Evolutionary conservation across 2,797 vertebrate genomes (phyloP), one percentile per base, ranked within the genome.

Genomic region (Schizothorax lantsangensis): DNA sequence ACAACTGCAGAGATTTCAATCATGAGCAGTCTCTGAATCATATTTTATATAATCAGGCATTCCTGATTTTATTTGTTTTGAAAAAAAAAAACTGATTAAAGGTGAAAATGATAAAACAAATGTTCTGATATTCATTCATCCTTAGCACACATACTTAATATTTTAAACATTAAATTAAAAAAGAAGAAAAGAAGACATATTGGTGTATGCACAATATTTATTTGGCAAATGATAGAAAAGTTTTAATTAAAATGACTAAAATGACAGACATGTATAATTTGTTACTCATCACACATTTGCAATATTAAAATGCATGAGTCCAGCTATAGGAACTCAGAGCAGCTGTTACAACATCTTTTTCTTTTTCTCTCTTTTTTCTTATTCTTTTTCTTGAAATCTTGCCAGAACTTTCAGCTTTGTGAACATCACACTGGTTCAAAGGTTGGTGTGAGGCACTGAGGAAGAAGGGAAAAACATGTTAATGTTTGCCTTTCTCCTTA

Each of bases 261-360:
- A 62, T 59, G 23, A 59, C 23, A n/a, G 4, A 5, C 78, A 19
- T 49, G 30, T 84, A 23, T 38, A 47, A 62, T 43, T 14, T 79
- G 38, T 33, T 69, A 66, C 26, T 40, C 47, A 78, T 71, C 33
- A 79, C 36, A 79, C n/a, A 45, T 49, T 81, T 69, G 68, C 64
- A n/a, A 33, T 79, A 71, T 71, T 71, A 57, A 14, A 68, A 57
- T 23, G n/a, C 19, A 71, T 33, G 19, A 71, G 66, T 2, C 26
- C 26, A 49, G 17, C 9, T 62, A 30, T 62, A 36, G 36, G 57
- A 79, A 57, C 38, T 79, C 49, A 45, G 52, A 79, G 64, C 84
- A 88, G 74, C 84, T 88, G 80, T 79, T 83, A 36, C 66, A 88
- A 85, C 84, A 85, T 12, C 5, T 23, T 75, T 36, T 19, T 19